Conservation (phyloP, 2,888 invertebrate species). For the Glyphotaelius pellucidus region DNA sequence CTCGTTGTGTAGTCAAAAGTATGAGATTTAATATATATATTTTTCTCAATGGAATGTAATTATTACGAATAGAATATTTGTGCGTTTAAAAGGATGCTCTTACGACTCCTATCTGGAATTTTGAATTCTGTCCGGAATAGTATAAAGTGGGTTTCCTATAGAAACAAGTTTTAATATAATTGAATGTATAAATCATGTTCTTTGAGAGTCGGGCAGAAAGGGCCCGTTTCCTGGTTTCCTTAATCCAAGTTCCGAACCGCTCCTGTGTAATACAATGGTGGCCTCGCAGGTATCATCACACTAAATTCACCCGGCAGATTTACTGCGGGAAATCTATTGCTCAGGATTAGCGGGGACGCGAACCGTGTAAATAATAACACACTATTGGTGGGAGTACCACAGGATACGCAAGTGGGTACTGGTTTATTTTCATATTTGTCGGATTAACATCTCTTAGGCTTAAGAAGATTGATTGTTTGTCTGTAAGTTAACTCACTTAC, state of each 20-base stretch:
- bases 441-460: background rate
- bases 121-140: background rate
- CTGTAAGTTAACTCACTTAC: no score
- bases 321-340: slow-evolving; percentile 60
- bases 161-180: background rate
- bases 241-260: slow-evolving; percentile 10
- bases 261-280: slow-evolving; percentile 40
- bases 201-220: background rate
- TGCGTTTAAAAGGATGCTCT: background rate
- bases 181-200: background rate
- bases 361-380: slow-evolving; percentile 48
- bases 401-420: background rate
- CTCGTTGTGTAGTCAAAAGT: background rate
- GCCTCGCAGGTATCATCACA: slow-evolving; percentile 48
- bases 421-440: background rate
- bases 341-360: slow-evolving; percentile 53
- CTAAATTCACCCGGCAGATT: slow-evolving; percentile 46
- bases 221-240: background rate
- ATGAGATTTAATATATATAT: background rate
- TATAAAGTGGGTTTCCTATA: background rate
- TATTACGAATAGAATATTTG: background rate
- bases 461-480: background rate
- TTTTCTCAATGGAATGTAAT: no score
- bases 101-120: background rate
- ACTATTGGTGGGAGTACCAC: background rate